A percentile compares a stretch with the other conserved stretches of the same genome.
Evolutionary conservation across 2,113 vertebrate genomes (phyloP).

Genomic region (Toxotes jaculatrix): DNA sequence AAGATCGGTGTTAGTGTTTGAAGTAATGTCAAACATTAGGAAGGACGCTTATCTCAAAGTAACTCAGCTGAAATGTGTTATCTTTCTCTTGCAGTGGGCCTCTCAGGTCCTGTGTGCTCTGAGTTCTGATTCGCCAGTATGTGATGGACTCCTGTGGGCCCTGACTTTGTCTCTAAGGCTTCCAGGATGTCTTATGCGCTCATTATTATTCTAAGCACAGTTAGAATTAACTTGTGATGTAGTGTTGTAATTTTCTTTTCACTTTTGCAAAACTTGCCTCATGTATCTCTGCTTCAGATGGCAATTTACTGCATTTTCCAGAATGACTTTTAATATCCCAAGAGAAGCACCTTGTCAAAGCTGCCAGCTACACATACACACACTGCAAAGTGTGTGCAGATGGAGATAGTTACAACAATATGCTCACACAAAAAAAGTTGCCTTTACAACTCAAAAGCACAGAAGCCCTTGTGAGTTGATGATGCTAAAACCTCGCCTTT

Average conservation of each 20-base stretch:
- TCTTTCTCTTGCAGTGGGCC: conserved; percentile 6
- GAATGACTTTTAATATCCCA: not conserved
- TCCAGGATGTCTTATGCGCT: not conserved
- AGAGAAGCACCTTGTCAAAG: not conserved
- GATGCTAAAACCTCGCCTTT: not conserved
- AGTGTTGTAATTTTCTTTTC: not conserved
- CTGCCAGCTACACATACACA: not conserved
- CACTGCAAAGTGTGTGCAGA: not conserved
- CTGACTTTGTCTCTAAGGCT: not conserved
- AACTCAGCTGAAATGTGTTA: not conserved
- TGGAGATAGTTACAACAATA: not conserved
- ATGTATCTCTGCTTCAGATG: not conserved
- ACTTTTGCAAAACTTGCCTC: not conserved
- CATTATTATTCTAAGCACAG: conserved; percentile 13
- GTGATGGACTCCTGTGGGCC: conserved; percentile 16
- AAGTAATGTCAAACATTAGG: conserved; percentile 1
- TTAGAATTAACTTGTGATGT: not conserved
- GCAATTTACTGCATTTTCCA: not conserved
- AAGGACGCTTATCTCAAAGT: not conserved
- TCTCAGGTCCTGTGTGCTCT: conserved; percentile 9
- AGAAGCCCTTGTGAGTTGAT: not conserved
- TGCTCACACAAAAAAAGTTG: not conserved
- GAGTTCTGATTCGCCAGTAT: conserved; percentile 7
- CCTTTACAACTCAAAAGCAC: not conserved
- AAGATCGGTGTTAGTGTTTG: not conserved